Percentiles rank a stretch among this genome's conserved stretches.
phyloP scores from a whole-genome alignment of 2,888 invertebrate genomes.

The Gari tellinella region DNA sequence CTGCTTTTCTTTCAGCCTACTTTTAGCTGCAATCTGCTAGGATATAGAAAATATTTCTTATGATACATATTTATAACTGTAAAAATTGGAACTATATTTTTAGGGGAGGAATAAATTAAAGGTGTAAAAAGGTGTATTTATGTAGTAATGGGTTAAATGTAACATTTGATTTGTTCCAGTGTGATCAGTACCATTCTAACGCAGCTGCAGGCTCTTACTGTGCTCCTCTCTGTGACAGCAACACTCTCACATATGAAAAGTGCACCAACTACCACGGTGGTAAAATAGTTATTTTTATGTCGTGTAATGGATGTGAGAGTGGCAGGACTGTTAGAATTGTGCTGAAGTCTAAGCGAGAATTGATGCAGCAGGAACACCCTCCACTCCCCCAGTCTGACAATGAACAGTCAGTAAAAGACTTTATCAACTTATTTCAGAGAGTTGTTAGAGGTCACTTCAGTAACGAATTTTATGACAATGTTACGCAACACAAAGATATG shows the following conservation, averaged over 20 bases:
- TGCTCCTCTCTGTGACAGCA: slow-evolving; percentile 87
- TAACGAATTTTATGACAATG: slow-evolving; percentile 22
- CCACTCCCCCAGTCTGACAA: background rate
- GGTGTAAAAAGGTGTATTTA: background rate
- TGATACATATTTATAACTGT: too few relatives aligned
- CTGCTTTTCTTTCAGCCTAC: too few relatives aligned
- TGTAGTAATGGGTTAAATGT: too few relatives aligned
- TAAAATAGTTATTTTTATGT: slow-evolving; percentile 84
- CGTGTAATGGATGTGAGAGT: slow-evolving; percentile 57
- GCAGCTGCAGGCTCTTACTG: slow-evolving; percentile 88
- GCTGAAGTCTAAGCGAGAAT: slow-evolving; percentile 61
- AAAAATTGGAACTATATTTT: too few relatives aligned
- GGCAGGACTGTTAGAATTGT: slow-evolving; percentile 59
- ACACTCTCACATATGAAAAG: slow-evolving; percentile 86
- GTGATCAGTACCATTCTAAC: slow-evolving; percentile 85
- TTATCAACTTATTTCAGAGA: background rate
- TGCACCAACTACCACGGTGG: slow-evolving; percentile 88
- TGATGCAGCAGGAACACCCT: slow-evolving; percentile 12
- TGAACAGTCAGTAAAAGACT: background rate
- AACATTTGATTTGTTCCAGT: slow-evolving; percentile 76
- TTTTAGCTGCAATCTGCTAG: too few relatives aligned
- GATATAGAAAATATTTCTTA: too few relatives aligned
- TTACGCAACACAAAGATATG: slow-evolving; percentile 39
- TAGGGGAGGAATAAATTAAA: too few relatives aligned
- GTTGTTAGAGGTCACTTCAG: background rate